Evolutionary conservation across 2,113 vertebrate genomes (phyloP).

Genomic region (Ophthalmolycus amberensis): DNA sequence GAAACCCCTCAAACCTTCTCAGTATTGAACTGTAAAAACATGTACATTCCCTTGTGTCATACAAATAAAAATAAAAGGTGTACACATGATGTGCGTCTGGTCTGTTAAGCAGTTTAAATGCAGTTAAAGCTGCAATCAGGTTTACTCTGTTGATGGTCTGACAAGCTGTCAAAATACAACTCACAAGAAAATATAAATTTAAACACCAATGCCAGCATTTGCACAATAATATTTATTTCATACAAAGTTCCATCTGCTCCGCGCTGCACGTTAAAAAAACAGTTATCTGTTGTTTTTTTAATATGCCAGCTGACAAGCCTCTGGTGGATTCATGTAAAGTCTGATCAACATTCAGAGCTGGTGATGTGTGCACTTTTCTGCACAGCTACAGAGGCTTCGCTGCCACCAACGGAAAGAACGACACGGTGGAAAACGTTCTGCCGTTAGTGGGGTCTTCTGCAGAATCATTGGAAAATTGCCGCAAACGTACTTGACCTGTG

Average conservation of each 20-base stretch:
- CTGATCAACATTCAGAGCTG: constrained; percentile 51
- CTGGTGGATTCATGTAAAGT: constrained; percentile 42
- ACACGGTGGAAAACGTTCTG: background rate
- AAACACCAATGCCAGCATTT: constrained; percentile 27
- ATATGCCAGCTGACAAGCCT: constrained; percentile 21
- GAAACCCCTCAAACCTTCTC: constrained; percentile 17
- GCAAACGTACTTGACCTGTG: background rate
- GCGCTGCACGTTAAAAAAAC: constrained; percentile 28
- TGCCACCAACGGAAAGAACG: constrained; percentile 33
- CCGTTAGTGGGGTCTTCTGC: background rate
- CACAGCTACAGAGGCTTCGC: constrained; percentile 7
- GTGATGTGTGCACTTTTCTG: constrained; percentile 11
- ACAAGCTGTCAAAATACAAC: constrained; percentile 28
- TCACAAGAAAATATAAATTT: constrained; percentile 36
- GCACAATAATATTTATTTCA: constrained; percentile 21
- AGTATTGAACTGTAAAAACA: constrained; percentile 30
- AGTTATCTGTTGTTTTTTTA: constrained; percentile 18
- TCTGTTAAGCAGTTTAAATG: constrained; percentile 24
- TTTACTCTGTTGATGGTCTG: constrained; percentile 9
- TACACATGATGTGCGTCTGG: background rate
- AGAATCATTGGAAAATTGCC: background rate
- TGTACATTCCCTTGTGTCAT: background rate
- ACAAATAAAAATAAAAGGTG: constrained; percentile 25
- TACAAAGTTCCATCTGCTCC: constrained; percentile 14
- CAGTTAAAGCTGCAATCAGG: constrained; percentile 6